phyloP scores from a whole-genome alignment of 1,140 invertebrate genomes.

The Cataglyphis hispanica region DNA sequence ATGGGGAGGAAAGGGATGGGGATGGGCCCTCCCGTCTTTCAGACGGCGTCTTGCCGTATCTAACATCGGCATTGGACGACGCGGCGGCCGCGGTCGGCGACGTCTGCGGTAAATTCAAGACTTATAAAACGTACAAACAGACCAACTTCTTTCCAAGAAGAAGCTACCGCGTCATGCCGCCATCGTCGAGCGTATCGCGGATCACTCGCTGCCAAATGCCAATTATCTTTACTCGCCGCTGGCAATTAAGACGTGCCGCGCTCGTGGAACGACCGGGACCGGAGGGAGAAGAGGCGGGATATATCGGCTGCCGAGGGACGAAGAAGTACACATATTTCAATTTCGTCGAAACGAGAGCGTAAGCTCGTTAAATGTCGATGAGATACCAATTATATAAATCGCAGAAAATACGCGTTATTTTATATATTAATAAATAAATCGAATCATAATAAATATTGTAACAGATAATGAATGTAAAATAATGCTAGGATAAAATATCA shows the following conservation, averaged over 20 bases:
- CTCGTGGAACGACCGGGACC: slow-evolving; percentile 21
- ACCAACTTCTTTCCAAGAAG: slow-evolving; percentile 79
- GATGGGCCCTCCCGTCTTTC: slow-evolving; percentile 50
- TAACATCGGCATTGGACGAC: slow-evolving; percentile 73
- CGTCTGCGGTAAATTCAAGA: slow-evolving; percentile 67
- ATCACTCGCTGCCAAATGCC: slow-evolving; percentile 79
- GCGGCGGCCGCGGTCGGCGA: slow-evolving; percentile 52
- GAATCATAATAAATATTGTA: too few relatives aligned
- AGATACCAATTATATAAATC: neutral
- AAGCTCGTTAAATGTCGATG: neutral
- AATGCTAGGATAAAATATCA: neutral
- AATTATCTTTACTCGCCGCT: slow-evolving; percentile 77
- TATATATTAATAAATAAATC: too few relatives aligned
- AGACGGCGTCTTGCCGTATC: slow-evolving; percentile 77
- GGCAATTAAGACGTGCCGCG: slow-evolving; percentile 72
- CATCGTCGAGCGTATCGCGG: slow-evolving; percentile 70
- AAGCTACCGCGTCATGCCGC: slow-evolving; percentile 63
- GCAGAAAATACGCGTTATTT: neutral
- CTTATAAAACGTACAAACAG: slow-evolving; percentile 76
- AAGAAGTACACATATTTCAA: slow-evolving; percentile 1
- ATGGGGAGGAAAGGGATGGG: neutral
- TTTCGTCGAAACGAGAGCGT: slow-evolving; percentile 57
- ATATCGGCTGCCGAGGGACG: slow-evolving; percentile 45
- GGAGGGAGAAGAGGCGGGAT: slow-evolving; percentile 1
- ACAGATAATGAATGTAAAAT: neutral